A percentile compares a stretch with the other conserved stretches of the same genome.
Conservation (phyloP, 1,140 invertebrate genomes). For the Meloidogyne floridensis region DNA sequence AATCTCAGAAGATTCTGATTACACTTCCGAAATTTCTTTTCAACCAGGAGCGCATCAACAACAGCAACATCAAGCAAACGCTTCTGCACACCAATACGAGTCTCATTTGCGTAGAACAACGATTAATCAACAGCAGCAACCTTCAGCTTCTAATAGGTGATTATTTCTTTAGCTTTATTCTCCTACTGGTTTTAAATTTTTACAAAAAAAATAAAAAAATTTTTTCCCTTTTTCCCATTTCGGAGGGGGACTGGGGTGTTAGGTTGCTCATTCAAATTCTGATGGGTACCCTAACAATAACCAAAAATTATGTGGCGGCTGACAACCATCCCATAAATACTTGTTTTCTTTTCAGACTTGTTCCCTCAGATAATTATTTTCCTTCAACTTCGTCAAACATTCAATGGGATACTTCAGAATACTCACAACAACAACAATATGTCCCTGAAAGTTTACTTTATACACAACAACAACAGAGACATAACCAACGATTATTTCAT, state of each 20-base stretch:
- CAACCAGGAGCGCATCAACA: slow-evolving; percentile 69
- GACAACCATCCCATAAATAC: background rate
- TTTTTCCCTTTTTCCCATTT: no score
- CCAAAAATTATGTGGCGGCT: no score
- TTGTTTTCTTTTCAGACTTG: background rate
- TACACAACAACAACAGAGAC: background rate
- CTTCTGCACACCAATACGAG: slow-evolving; percentile 66
- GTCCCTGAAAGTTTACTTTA: background rate
- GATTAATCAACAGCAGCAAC: background rate
- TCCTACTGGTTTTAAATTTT: no score
- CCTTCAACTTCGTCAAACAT: background rate
- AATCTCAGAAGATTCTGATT: slow-evolving; percentile 93
- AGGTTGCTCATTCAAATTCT: no score
- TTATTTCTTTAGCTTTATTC: background rate
- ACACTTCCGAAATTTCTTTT: slow-evolving; percentile 92
- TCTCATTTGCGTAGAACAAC: slow-evolving; percentile 17
- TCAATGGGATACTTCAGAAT: background rate
- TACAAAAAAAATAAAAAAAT: no score
- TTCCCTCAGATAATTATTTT: background rate
- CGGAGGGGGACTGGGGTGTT: no score
- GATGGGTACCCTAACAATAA: no score
- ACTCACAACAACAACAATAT: background rate
- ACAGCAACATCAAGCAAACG: slow-evolving; percentile 54
- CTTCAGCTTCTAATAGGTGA: background rate
- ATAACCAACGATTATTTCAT: background rate